A percentile compares a stretch with the other conserved stretches of the same genome.
Conservation (phyloP, 2,888 invertebrate species). For the Bhutanitis thaidina region DNA sequence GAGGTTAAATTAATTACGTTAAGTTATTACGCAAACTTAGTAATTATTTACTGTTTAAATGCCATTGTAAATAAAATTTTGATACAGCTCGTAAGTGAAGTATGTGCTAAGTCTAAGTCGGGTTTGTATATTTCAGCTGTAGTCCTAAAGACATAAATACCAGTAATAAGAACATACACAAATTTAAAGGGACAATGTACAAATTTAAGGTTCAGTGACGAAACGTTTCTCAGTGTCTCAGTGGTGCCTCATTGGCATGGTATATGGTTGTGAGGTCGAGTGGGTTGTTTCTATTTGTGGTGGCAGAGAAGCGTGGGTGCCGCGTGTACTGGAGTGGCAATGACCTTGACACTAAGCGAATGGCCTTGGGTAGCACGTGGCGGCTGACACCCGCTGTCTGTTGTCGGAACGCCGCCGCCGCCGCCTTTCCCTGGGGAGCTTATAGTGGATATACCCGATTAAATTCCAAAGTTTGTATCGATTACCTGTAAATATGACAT, state of each 20-base stretch:
- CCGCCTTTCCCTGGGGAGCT: constrained; percentile 78
- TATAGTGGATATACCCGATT: constrained; percentile 66
- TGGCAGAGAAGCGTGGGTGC: constrained; percentile 78
- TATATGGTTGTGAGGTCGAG: constrained; percentile 59
- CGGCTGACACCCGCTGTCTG: constrained; percentile 79
- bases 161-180: too few relatives aligned
- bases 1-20: too few relatives aligned
- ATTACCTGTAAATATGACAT: background rate
- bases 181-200: too few relatives aligned
- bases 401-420: constrained; percentile 78
- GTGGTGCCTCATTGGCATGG: constrained; percentile 47
- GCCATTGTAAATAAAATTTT: too few relatives aligned
- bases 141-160: too few relatives aligned
- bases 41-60: too few relatives aligned
- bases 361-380: constrained; percentile 80
- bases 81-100: too few relatives aligned
- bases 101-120: too few relatives aligned
- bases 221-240: constrained; percentile 12
- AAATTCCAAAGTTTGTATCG: constrained; percentile 21
- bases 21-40: too few relatives aligned
- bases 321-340: constrained; percentile 79
- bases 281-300: constrained; percentile 76
- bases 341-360: constrained; percentile 80
- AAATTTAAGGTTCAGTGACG: background rate
- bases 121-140: too few relatives aligned